These are phyloP conservation scores for Rotaria macrura DNA, from an alignment of 2,888 invertebrate genomes.

Conservation along the genomic window DNA sequence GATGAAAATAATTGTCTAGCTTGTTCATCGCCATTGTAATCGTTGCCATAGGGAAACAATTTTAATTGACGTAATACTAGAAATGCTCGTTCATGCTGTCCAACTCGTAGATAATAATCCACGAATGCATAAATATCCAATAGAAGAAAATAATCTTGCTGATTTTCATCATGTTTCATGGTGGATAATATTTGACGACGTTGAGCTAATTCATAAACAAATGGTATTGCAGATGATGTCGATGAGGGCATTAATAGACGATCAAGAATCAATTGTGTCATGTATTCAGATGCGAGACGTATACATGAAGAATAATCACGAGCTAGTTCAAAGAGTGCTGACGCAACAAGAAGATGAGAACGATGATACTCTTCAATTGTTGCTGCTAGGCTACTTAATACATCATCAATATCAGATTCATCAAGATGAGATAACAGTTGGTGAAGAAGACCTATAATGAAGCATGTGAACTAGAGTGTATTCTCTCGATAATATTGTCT, in stretches of 20 bases:
- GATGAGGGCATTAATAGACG: neutral
- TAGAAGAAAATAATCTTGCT: neutral
- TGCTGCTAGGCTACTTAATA: neutral
- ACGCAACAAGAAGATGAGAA: neutral
- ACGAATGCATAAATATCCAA: neutral
- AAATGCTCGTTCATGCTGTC: neutral
- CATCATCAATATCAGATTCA: neutral
- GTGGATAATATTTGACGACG: neutral
- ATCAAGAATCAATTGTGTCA: conserved; percentile 14
- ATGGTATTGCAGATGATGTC: neutral
- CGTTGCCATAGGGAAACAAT: neutral
- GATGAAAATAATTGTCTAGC: neutral
- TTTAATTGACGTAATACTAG: neutral
- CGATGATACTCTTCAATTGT: neutral
- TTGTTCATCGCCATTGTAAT: neutral
- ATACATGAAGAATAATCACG: neutral
- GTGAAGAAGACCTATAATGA: neutral
- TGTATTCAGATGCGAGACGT: neutral
- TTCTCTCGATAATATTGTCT: too few relatives aligned
- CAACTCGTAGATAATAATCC: neutral
- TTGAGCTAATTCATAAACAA: conserved; percentile 20
- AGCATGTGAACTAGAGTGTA: neutral
- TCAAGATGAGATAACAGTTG: neutral
- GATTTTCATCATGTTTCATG: neutral
- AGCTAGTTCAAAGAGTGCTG: neutral